These are phyloP conservation scores for Melanotaenia nigrans DNA, from an alignment of 2,797 vertebrate species.

Conservation along the genomic window DNA sequence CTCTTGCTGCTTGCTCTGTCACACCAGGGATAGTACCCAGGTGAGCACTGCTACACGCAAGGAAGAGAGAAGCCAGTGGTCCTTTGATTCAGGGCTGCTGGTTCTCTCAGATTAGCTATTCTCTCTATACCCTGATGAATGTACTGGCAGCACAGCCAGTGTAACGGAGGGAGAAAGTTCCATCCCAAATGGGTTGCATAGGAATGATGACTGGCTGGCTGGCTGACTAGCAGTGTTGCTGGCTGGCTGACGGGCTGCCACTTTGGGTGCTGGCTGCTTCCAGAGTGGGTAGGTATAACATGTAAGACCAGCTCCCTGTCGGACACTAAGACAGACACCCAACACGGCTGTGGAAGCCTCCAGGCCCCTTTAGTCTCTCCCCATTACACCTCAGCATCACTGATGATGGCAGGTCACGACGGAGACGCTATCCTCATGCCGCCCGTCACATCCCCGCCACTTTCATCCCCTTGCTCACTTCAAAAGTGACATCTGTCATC, in stretches of 20 bases:
- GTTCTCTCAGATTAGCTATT: slow-evolving; percentile 82
- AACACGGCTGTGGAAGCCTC: slow-evolving; percentile 71
- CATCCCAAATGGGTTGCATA: slow-evolving; percentile 67
- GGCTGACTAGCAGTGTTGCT: slow-evolving; percentile 50
- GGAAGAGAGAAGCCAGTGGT: slow-evolving; percentile 79
- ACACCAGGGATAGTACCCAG: slow-evolving; percentile 81
- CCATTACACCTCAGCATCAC: slow-evolving; percentile 74
- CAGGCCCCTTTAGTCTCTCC: slow-evolving; percentile 76
- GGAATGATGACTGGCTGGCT: slow-evolving; percentile 55
- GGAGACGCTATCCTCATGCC: slow-evolving; percentile 77
- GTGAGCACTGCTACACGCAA: slow-evolving; percentile 73
- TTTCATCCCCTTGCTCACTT: slow-evolving; percentile 85
- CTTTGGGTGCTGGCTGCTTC: slow-evolving; percentile 64
- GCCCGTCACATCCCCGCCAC: slow-evolving; percentile 80
- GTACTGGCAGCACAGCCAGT: slow-evolving; percentile 74
- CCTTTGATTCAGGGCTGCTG: slow-evolving; percentile 80
- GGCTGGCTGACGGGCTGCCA: slow-evolving; percentile 64
- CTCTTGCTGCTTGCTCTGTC: slow-evolving; percentile 81
- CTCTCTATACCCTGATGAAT: slow-evolving; percentile 80
- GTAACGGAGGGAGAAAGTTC: slow-evolving; percentile 73
- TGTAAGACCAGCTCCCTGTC: slow-evolving; percentile 71
- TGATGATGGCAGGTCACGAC: slow-evolving; percentile 78
- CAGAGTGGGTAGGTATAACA: slow-evolving; percentile 70
- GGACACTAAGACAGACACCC: slow-evolving; percentile 72
- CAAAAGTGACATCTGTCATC: slow-evolving; percentile 87